Conservation (phyloP, 2,888 invertebrate genomes). For the Melanostoma mellinum region DNA sequence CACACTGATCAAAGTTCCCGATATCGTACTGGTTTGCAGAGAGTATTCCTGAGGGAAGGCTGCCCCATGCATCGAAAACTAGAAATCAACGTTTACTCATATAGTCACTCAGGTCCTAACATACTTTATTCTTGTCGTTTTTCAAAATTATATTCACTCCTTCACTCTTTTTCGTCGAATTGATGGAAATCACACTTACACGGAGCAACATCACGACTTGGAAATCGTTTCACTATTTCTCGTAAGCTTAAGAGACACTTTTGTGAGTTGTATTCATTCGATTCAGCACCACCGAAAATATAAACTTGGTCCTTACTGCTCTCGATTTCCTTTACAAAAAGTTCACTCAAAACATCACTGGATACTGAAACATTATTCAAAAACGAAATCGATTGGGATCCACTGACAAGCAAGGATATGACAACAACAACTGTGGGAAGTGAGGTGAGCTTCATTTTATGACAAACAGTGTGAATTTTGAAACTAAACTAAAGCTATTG, state of each 20-base stretch:
- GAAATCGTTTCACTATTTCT: conserved; percentile 12
- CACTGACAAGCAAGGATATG: background rate
- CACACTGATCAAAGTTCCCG: conserved; percentile 78
- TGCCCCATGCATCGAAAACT: conserved; percentile 79
- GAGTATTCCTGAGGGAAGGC: conserved; percentile 77
- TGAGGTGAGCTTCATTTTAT: too few relatives aligned
- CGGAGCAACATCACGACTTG: conserved; percentile 20
- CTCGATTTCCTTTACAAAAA: conserved; percentile 1
- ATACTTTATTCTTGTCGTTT: too few relatives aligned
- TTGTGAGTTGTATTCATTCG: background rate
- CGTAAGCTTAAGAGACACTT: conserved; percentile 8
- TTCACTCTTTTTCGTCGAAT: too few relatives aligned
- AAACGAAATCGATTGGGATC: conserved; percentile 1
- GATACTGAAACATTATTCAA: background rate
- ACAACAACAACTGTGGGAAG: too few relatives aligned
- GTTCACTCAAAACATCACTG: conserved; percentile 17
- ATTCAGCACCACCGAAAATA: background rate
- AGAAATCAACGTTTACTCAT: conserved; percentile 15
- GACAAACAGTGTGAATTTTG: too few relatives aligned
- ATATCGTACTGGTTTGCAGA: conserved; percentile 74
- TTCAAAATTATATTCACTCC: too few relatives aligned
- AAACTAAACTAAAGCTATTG: too few relatives aligned
- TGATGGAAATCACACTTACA: conserved; percentile 25
- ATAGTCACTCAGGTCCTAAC: too few relatives aligned
- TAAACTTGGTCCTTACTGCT: background rate